Evolutionary conservation across 2,888 invertebrate species (phyloP).

Genomic region (Argyra leucocephala): DNA sequence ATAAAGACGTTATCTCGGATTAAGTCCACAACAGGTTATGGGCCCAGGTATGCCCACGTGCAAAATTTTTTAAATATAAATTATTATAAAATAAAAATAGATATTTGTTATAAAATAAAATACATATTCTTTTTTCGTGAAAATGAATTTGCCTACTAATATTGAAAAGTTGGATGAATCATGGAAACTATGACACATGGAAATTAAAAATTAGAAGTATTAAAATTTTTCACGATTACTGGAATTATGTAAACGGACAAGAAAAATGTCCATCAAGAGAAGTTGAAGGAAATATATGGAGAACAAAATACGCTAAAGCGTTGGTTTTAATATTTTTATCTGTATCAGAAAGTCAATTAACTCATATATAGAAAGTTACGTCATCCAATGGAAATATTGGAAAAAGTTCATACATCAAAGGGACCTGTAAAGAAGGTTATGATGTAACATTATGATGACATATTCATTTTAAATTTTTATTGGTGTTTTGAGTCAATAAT

Average conservation of each 20-base stretch:
- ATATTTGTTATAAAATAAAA: no score
- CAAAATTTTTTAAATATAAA: no score
- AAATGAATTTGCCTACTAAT: not conserved
- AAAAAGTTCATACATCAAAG: constrained; percentile 9
- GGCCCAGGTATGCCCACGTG: no score
- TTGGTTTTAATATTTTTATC: constrained; percentile 13
- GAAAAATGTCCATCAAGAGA: not conserved
- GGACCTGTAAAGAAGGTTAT: constrained; percentile 12
- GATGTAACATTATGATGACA: no score
- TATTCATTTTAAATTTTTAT: no score
- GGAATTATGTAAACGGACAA: constrained; percentile 2
- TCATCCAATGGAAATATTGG: constrained; percentile 5
- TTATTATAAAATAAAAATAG: no score
- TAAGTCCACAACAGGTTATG: no score
- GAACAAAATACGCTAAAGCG: constrained; percentile 11
- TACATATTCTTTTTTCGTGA: no score
- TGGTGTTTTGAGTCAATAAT: no score
- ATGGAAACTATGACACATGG: constrained; percentile 13
- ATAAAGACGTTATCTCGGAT: no score
- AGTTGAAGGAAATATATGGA: not conserved
- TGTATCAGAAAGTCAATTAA: constrained; percentile 11
- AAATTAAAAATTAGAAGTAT: constrained; percentile 11
- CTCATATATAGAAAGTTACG: constrained; percentile 9
- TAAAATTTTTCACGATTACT: constrained; percentile 12
- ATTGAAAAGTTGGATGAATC: not conserved